Evolutionary conservation across 1,140 invertebrate species (phyloP), one percentile per base, ranked within the genome.

Genomic region (Marisa cornuarietis): DNA sequence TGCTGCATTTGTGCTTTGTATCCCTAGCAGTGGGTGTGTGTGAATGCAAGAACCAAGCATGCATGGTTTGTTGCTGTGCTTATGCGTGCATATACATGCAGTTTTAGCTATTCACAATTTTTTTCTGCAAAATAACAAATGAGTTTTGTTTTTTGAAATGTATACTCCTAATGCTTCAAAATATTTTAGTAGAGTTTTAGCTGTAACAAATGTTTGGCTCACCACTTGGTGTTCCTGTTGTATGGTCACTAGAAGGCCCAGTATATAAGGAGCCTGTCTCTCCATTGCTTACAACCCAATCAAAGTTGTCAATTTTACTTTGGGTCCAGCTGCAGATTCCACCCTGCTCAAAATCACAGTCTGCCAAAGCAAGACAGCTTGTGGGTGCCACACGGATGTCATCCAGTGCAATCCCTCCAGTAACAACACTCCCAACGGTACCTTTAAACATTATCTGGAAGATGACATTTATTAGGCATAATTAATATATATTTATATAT

Each of bases 401-500:
- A 84, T 90, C 88, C 54, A 90, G 82, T 66, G 87, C 88, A 74
- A 90, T 90, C 76, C 88, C 88, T 58, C 87, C 88, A 58, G 54
- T 77, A 72, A 79, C 84, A 73, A 85, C 80, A 20, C 22, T 68
- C 14, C 87, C 87, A 63, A 83, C 79, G 49, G 79, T 22, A 42
- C 76, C 87, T 65, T 87, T 81, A 52, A 88, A 84, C 71, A 86
- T 65, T 49, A 88, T 76, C 87, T 87, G 73, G 13, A 82, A 82
- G 26, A 14, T 58, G 54, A 58, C 11, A 18, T 18, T 14, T 58
- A 58, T 58, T 4, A 58, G 54, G 16, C 11, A 14, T 58, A 6
- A 58, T 58, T 58, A 14, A 42, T 58, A 18, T 14, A 58, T 58
- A 14, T 58, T 58, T 58, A 1, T 58, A 2, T 18, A 58, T 58